phyloP scores from a whole-genome alignment of 1,140 invertebrate genomes.

The Drosophila tropicalis region DNA sequence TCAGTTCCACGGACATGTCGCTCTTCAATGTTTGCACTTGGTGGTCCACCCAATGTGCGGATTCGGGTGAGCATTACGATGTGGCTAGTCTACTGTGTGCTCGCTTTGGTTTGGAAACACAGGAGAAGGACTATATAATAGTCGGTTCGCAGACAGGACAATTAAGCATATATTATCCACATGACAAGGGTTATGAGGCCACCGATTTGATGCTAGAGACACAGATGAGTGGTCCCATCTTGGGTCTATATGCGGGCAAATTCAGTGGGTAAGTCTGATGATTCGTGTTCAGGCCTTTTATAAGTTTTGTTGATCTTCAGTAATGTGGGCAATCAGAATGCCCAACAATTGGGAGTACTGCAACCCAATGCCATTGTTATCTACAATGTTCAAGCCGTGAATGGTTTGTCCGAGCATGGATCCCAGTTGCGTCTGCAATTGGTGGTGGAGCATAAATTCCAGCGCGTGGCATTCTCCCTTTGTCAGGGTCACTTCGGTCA shows the following conservation, averaged over 20 bases:
- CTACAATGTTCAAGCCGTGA: constrained; percentile 67
- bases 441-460: constrained; percentile 86
- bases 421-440: constrained; percentile 81
- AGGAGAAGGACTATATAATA: constrained; percentile 86
- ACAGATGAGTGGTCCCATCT: constrained; percentile 87
- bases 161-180: constrained; percentile 87
- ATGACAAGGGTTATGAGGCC: constrained; percentile 84
- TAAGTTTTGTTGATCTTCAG: too few relatives aligned
- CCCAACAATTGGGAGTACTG: constrained; percentile 74
- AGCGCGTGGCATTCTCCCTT: constrained; percentile 86
- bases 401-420: constrained; percentile 76
- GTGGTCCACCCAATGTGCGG: constrained; percentile 88
- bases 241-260: constrained; percentile 88
- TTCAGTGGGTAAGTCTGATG: constrained; percentile 86
- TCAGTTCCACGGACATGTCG: constrained; percentile 86
- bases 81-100: constrained; percentile 74
- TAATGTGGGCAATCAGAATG: constrained; percentile 69
- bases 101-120: constrained; percentile 85
- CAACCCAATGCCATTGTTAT: constrained; percentile 71
- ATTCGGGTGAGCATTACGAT: constrained; percentile 84
- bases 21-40: constrained; percentile 91
- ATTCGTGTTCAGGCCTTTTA: too few relatives aligned
- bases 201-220: constrained; percentile 89
- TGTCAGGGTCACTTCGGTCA: constrained; percentile 90
- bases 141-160: constrained; percentile 89